phyloP scores from a whole-genome alignment of 2,797 vertebrate genomes.

The Ispidina picta region DNA sequence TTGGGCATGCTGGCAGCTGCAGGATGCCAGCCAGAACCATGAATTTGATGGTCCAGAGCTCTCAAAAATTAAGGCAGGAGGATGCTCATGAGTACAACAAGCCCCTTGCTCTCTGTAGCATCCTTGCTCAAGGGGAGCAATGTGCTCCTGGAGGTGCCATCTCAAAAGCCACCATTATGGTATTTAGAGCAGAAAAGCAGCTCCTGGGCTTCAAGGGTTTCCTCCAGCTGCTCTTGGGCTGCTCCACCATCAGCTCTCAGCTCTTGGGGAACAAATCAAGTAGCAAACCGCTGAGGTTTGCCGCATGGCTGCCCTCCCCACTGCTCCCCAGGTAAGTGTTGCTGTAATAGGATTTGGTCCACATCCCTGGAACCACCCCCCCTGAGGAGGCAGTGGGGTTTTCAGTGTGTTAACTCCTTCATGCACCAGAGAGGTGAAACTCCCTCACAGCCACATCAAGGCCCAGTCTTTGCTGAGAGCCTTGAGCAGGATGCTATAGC shows the following conservation, averaged over 20 bases:
- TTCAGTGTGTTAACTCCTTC: slow-evolving; percentile 49
- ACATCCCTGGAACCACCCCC: neutral
- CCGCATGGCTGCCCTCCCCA: slow-evolving; percentile 49
- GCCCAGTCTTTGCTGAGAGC: neutral
- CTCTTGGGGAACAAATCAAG: slow-evolving; percentile 30
- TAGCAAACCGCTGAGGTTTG: slow-evolving; percentile 48
- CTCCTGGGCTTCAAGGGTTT: neutral
- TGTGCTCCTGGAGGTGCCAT: rapidly evolving
- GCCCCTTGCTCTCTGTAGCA: rapidly evolving
- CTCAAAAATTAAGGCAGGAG: neutral
- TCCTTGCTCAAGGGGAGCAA: neutral
- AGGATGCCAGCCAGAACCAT: rapidly evolving
- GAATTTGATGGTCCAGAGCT: neutral
- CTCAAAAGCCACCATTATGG: neutral
- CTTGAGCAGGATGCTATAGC: neutral
- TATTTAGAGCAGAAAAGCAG: slow-evolving; percentile 12
- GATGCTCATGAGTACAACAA: rapidly evolving
- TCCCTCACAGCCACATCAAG: neutral
- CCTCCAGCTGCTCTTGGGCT: neutral
- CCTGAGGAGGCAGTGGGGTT: slow-evolving; percentile 24
- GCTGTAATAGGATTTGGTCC: slow-evolving; percentile 63
- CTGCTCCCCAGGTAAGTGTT: slow-evolving; percentile 36
- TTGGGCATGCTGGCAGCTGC: rapidly evolving
- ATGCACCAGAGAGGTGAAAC: slow-evolving; percentile 28
- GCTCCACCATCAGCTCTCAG: neutral